phyloP scores from a whole-genome alignment of 2,113 vertebrate genomes.

The Gambusia holbrooki region DNA sequence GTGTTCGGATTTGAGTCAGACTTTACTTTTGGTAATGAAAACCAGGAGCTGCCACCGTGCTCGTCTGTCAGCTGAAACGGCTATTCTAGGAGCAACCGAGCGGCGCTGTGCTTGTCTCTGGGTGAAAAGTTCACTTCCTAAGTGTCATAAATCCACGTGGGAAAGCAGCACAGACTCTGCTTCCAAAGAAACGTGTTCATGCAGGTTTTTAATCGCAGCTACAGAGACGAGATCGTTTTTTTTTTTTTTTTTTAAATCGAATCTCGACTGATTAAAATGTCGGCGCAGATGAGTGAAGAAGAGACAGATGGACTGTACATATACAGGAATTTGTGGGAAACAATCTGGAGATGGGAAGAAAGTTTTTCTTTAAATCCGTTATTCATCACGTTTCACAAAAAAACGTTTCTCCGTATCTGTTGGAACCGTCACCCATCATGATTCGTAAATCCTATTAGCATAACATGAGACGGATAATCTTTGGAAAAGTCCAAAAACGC shows the following conservation, averaged over 20 bases:
- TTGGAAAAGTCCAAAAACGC: no score
- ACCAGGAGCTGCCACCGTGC: conserved; percentile 49
- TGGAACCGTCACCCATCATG: no score
- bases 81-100: conserved; percentile 53
- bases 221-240: no score
- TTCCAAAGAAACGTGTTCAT: conserved; percentile 4
- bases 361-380: no score
- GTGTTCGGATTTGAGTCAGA: conserved; percentile 52
- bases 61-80: conserved; percentile 63
- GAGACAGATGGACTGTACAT: not conserved
- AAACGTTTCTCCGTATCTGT: no score
- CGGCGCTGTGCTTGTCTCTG: conserved; percentile 36
- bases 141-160: conserved; percentile 40
- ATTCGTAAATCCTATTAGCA: no score
- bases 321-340: not conserved
- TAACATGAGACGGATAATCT: no score
- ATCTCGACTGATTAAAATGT: not conserved
- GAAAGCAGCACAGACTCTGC: conserved; percentile 30
- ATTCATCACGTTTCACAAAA: no score
- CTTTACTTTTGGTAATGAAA: conserved; percentile 38
- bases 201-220: not conserved
- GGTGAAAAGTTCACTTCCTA: conserved; percentile 67
- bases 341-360: not conserved
- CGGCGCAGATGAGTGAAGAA: not conserved
- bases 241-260: not conserved